Evolutionary conservation across 2,888 invertebrate species (phyloP).

Genomic region (Therioaphis trifolii): DNA sequence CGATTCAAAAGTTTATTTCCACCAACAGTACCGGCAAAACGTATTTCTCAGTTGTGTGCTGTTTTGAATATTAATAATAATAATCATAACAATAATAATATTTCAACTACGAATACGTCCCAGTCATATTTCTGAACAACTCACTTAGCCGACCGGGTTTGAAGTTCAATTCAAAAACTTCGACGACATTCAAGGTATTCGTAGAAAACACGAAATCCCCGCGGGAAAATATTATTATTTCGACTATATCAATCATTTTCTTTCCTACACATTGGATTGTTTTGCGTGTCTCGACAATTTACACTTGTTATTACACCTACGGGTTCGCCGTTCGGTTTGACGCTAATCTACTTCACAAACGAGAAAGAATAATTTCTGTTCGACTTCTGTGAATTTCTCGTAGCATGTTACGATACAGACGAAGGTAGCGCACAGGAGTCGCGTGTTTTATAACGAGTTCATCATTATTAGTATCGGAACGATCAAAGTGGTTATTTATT

Average conservation of each 20-base stretch:
- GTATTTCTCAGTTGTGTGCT: neutral
- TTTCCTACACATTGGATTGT: neutral
- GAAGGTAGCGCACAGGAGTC: too few species aligned
- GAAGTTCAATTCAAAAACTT: neutral
- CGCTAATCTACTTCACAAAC: neutral
- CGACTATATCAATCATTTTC: neutral
- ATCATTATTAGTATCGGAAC: too few species aligned
- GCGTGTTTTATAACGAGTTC: too few species aligned
- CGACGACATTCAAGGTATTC: neutral
- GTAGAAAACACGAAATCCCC: neutral
- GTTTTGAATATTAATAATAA: too few species aligned
- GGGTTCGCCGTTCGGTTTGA: too few species aligned
- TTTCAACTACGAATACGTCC: neutral
- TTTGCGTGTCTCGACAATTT: neutral
- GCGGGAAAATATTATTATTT: neutral
- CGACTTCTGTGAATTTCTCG: too few species aligned
- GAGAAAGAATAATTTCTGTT: too few species aligned
- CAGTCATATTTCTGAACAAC: neutral
- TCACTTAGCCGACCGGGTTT: neutral
- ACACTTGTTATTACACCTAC: too few species aligned
- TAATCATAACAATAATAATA: slow-evolving; percentile 17
- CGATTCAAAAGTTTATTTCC: neutral
- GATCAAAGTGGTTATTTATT: too few species aligned
- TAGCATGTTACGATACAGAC: too few species aligned
- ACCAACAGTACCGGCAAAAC: neutral